A percentile compares a stretch with the other conserved stretches of the same genome.
Conservation (phyloP, 2,113 vertebrate genomes). For the Tringa solitaria region DNA sequence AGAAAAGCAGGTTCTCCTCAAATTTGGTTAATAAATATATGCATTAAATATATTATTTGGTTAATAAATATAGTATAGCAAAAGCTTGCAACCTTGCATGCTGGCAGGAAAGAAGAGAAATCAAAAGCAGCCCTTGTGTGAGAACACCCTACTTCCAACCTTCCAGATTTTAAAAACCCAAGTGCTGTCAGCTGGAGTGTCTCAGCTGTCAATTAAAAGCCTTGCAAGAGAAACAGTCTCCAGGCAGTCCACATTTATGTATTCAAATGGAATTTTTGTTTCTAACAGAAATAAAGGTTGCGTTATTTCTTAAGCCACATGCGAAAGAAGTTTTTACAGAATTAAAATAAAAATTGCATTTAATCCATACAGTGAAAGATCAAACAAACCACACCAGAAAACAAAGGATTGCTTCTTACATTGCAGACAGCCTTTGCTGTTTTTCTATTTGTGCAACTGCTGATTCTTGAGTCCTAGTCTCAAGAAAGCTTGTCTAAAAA, state of each 20-base stretch:
- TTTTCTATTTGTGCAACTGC: not conserved
- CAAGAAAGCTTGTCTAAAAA: not conserved
- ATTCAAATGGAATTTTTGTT: not conserved
- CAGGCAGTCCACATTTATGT: not conserved
- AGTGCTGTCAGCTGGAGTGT: conserved; percentile 43
- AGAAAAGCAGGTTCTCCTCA: not conserved
- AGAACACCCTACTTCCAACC: not conserved
- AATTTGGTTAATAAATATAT: not conserved
- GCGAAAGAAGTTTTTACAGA: not conserved
- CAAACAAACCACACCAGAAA: not conserved
- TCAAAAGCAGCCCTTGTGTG: not conserved
- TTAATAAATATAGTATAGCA: not conserved
- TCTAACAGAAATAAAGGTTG: not conserved
- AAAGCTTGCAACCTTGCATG: not conserved
- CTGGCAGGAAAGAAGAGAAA: not conserved
- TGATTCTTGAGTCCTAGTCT: not conserved
- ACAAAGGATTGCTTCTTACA: not conserved
- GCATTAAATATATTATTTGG: not conserved
- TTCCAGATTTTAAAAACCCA: not conserved
- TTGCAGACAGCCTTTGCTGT: not conserved
- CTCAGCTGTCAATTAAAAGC: conserved; percentile 57
- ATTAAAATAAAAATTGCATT: conserved; percentile 17
- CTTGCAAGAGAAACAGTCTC: conserved; percentile 7
- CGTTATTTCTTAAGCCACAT: conserved; percentile 8
- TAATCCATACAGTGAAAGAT: not conserved